Evolutionary conservation across 2,888 invertebrate genomes (phyloP).

Genomic region (Leptinotarsa tumamoca): DNA sequence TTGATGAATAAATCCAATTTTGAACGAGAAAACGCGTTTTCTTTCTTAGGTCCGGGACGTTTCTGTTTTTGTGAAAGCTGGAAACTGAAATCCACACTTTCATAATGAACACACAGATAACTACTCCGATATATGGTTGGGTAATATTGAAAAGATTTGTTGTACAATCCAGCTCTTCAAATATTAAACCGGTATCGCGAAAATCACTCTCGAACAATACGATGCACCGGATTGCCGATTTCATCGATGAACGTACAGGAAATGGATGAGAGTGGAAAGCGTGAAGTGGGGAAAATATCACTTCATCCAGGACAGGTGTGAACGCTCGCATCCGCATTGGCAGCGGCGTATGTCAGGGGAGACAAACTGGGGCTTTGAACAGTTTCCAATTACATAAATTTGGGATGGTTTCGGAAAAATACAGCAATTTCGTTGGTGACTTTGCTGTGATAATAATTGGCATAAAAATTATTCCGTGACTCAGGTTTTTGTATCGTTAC

Average conservation of each 20-base stretch:
- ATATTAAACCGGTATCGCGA: constrained; percentile 32
- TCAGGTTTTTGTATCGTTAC: no score
- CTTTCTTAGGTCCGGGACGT: no score
- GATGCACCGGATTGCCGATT: constrained; percentile 29
- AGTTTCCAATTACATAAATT: no score
- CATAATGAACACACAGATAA: background rate
- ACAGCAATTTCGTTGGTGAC: no score
- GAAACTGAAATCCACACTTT: no score
- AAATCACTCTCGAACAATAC: constrained; percentile 31
- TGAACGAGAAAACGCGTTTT: no score
- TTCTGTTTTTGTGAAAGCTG: no score
- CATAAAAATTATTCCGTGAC: no score
- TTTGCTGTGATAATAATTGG: no score
- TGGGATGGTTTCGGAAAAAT: no score
- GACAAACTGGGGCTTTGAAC: background rate
- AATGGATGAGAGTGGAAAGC: constrained; percentile 38
- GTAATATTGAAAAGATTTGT: constrained; percentile 1
- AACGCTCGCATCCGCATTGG: constrained; percentile 57
- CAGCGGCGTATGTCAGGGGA: background rate
- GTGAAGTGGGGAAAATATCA: constrained; percentile 5
- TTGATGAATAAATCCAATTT: no score
- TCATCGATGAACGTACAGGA: constrained; percentile 29
- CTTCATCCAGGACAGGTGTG: constrained; percentile 54
- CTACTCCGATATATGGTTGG: background rate
- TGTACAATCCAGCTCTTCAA: constrained; percentile 22